A percentile compares a stretch with the other conserved stretches of the same genome.
Evolutionary conservation across 2,113 vertebrate genomes (phyloP).

Genomic region (Anolis sagrei): DNA sequence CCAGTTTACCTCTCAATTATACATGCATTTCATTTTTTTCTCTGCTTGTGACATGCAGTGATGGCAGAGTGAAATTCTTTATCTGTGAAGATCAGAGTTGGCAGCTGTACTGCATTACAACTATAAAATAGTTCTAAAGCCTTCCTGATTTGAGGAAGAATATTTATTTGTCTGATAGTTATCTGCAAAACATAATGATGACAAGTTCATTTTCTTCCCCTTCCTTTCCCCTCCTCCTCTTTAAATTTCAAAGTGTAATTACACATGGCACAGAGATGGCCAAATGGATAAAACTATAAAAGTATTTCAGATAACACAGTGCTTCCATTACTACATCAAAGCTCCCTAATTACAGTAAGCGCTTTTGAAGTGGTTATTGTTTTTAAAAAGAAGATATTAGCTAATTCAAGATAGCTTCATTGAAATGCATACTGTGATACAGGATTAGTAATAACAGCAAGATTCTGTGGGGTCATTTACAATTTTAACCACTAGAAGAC

Average conservation of each 20-base stretch:
- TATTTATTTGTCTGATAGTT: conserved; percentile 49
- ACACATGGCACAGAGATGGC: background rate
- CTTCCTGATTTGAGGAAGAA: conserved; percentile 13
- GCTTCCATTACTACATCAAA: conserved; percentile 13
- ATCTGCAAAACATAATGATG: conserved; percentile 12
- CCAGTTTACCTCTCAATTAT: conserved; percentile 46
- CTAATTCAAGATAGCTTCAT: conserved; percentile 38
- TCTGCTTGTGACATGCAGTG: conserved; percentile 48
- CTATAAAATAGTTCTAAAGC: conserved; percentile 60
- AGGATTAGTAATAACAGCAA: conserved; percentile 15
- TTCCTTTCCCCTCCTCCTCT: background rate
- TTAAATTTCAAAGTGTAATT: conserved; percentile 46
- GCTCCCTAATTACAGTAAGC: background rate
- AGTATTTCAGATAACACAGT: conserved; percentile 2
- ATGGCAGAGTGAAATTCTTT: conserved; percentile 17
- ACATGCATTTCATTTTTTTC: conserved; percentile 54
- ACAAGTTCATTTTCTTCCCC: background rate
- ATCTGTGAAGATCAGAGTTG: conserved; percentile 55
- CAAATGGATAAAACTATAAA: background rate
- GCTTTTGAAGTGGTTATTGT: conserved; percentile 16
- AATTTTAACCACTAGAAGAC: conserved; percentile 17
- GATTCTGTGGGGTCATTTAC: background rate
- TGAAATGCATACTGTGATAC: accelerated
- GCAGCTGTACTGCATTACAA: conserved; percentile 30
- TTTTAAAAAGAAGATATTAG: background rate